Base-by-base conservation (phyloP, 2,888 invertebrate species). In the Drosophila kuntzei region DNA sequence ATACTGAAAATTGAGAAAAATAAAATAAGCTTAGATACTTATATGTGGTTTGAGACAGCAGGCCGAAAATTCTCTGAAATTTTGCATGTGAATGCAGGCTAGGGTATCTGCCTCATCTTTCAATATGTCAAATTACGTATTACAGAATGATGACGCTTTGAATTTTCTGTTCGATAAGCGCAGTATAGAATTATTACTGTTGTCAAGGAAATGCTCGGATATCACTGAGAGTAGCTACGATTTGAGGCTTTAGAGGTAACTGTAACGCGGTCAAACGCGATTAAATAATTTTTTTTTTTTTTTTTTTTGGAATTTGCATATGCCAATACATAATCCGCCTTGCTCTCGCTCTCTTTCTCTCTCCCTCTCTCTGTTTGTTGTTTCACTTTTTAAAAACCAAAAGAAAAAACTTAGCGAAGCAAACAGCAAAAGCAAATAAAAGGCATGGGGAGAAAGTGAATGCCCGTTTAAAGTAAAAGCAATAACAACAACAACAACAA, bases 381-480 rank as follows among this genome's bases (percentile, higher is more conserved):
- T 75, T 70, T 79, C 61, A 69, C 62, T 71, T 73, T 60, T 51
- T 65, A 36, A 57, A 41, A 61, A 46, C 60, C 58, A 65, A 76
- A 67, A 34, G n/a, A 41, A 55, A 20, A 51, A 82, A 87, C 79
- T 87, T 84, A 80, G 82, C 84, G 84, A 84, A 80, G 81, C 70
- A 87, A 84, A 87, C 68, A 80, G 51, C 69, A 69, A 71, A 69
- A 62, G 63, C 68, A 75, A 71, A 76, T 71, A 71, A 77, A 74
- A 75, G 57, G 25, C 53, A 78, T 43, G 68, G 14, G 68, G 87
- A 84, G 87, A 87, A 84, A 87, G 87, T 84, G 87, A 84, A 84
- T 82, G 85, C 71, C 69, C 82, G 53, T 66, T 63, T 65, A 66
- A 84, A 73, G 83, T 80, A 87, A 87, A 81, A 87, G 84, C 82